Percentiles rank a stretch among this genome's conserved stretches.
Conservation (phyloP, 1,140 invertebrate genomes). For the Tribolium castaneum region DNA sequence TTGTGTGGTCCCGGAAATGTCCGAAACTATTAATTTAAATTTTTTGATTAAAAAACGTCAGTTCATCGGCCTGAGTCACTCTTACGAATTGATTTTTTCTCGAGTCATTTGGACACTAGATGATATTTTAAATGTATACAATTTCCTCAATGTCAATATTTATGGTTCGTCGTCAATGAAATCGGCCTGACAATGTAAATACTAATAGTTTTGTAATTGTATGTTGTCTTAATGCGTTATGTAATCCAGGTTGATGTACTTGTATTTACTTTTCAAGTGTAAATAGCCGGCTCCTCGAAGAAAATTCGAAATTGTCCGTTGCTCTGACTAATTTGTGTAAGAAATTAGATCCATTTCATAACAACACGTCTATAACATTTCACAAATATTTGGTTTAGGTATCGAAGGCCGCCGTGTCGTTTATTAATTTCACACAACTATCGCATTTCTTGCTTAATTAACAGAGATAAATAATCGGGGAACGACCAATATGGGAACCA, state of each 20-base stretch:
- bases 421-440: conserved; percentile 9
- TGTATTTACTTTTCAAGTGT: background rate
- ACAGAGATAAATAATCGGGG: background rate
- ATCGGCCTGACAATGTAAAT: conserved; percentile 5
- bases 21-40: background rate
- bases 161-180: conserved; percentile 16
- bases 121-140: conserved; percentile 10
- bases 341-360: background rate
- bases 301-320: background rate
- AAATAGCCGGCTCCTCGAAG: background rate
- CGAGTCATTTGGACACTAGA: background rate
- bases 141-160: conserved; percentile 22
- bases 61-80: background rate
- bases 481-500: background rate
- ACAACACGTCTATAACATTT: conserved; percentile 17
- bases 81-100: background rate
- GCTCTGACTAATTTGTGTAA: background rate
- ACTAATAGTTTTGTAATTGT: conserved; percentile 21
- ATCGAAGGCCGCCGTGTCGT: background rate
- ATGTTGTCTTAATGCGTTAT: conserved; percentile 7
- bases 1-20: background rate
- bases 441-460: conserved; percentile 1
- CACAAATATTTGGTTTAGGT: background rate
- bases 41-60: background rate
- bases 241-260: conserved; percentile 26